Base-by-base conservation (phyloP, 2,797 vertebrate genomes). In the Halcyon chelicuti region DNA sequence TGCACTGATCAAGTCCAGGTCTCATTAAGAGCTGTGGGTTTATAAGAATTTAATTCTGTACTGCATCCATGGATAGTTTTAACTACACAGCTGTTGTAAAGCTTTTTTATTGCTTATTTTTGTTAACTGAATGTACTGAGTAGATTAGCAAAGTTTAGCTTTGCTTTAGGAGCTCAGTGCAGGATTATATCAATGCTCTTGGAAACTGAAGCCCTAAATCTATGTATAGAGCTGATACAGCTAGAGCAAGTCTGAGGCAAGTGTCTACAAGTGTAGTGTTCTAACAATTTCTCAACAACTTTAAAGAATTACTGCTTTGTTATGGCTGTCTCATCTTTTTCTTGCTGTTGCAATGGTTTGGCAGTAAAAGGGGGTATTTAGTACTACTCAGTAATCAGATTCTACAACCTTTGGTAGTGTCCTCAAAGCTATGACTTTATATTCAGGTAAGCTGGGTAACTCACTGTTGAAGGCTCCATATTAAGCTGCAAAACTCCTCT, bases 1-100 rank as follows among this genome's bases (percentile, higher is more conserved):
- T 86, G 26, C 14, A 31, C 29, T 94, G 77, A 96, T 90, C 28
- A 63, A 91, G 16, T 81, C 86, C 87, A 90, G 57, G 40, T 80
- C 65, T 94, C 65, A 73, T 81, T 93, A 93, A 87, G 44, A 51
- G 14, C 16, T 92, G 75, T 44, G 90, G 86, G 63, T 91, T 93
- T 76, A 52, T 49, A 91, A 79, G 74, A 90, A 28, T 89, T 86
- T 91, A 84, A 91, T 94, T 94, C 80, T 72, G 8, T 78, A 60
- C 70, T 1, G 1, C 39, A 61, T 70, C 49, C 28, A 8, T 44
- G 54, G 42, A 20, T 55, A 78, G 21, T 54, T 94, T 91, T 81
- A 85, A 47, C 2, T 10, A 40, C 31, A 44, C 19, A 73, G 52
- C 29, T 89, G 60, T 76, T 66, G 22, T 16, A 82, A 91, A 81